Evolutionary conservation across 2,797 vertebrate species (phyloP), one percentile per base, ranked within the genome.

Genomic region (Pygocentrus nattereri): DNA sequence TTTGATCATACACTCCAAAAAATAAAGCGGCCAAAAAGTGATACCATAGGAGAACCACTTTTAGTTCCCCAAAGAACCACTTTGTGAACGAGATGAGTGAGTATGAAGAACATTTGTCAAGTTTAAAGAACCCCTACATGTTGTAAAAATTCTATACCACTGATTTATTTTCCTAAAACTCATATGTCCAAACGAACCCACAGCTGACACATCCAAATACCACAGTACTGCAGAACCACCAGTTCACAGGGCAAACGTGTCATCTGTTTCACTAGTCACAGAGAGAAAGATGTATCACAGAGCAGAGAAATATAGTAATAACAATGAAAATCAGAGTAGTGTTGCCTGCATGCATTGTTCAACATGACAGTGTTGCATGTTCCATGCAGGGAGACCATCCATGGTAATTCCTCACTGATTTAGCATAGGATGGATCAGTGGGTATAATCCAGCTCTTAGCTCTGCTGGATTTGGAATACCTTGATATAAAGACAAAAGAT

Each of bases 211-310:
- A 2, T 50, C 7, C 23, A 23, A 31, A 72, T 54, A 73, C 70
- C 50, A 73, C 27, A 73, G 31, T 16, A 56, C 18, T 56, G 30
- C 11, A 73, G 47, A 52, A 30, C n/a, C 30, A 15, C 64, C 54
- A 70, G 73, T 13, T 27, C 16, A 44, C 13, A 2, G 72, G 13
- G 10, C 34, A 74, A 59, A 74, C 2, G 13, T 41, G 56, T 83
- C 81, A 83, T 85, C 81, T 78, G 84, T 83, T 84, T 77, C 27
- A 25, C 23, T 67, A 73, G 30, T 38, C 30, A 78, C 25, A 81
- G 13, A 41, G 21, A 79, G 8, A 52, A 27, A 27, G 19, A 34
- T 52, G 27, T 78, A 80, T 52, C 52, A 61, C 1, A 25, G 31
- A 82, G 30, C 64, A 82, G 27, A 19, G 68, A 49, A 71, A 67